Conservation (phyloP, 2,888 invertebrate species). For the Agrypnus murinus region DNA sequence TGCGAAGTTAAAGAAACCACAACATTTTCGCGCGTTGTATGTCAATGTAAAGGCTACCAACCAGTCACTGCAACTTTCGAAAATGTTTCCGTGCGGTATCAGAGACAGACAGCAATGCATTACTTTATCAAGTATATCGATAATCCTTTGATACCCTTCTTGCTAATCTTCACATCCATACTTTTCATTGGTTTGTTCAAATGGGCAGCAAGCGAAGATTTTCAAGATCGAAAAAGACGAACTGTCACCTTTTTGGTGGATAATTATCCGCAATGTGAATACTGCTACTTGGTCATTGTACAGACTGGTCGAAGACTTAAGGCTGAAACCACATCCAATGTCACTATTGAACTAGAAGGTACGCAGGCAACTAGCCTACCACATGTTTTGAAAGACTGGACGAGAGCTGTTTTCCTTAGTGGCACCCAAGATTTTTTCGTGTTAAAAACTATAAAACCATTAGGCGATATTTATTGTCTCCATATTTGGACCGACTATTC, state of each 20-base stretch:
- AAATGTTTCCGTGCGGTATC: neutral
- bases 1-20: conserved; percentile 19
- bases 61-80: neutral
- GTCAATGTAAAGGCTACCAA: conserved; percentile 8
- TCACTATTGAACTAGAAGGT: conserved; percentile 31
- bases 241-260: conserved; percentile 31
- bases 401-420: neutral
- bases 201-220: conserved; percentile 23
- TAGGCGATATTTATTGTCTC: conserved; percentile 35
- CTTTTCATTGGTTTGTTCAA: conserved; percentile 26
- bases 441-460: conserved; percentile 13
- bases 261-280: conserved; percentile 32
- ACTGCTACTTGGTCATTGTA: conserved; percentile 33
- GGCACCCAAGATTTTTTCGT: conserved; percentile 40
- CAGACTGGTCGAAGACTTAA: conserved; percentile 6
- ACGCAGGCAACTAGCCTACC: conserved; percentile 26
- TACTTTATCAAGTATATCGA: too few species aligned
- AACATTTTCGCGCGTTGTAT: neutral
- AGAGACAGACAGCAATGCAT: too few species aligned
- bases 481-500: conserved; percentile 39
- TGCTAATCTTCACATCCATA: conserved; percentile 2
- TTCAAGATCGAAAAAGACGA: conserved; percentile 10
- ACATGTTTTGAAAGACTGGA: conserved; percentile 34
- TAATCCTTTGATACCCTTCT: conserved; percentile 13
- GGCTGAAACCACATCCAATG: conserved; percentile 33